Evolutionary conservation across 2,797 vertebrate genomes (phyloP).

Genomic region (Paedocypris micromegethes): DNA sequence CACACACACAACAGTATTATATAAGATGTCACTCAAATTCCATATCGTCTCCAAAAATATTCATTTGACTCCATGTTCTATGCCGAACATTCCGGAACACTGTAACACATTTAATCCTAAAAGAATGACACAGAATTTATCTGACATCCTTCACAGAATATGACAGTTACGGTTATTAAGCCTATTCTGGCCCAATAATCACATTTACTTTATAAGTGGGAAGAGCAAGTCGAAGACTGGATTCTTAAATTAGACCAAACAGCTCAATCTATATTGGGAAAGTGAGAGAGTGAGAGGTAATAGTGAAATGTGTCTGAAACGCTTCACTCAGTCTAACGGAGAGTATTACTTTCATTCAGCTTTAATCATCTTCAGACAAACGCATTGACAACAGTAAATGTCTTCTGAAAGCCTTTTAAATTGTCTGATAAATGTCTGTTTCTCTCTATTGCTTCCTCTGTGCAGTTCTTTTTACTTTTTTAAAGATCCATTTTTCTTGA

Average conservation of each 20-base stretch:
- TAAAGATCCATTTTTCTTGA: too few relatives aligned
- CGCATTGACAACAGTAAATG: constrained; percentile 45
- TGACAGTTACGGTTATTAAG: constrained; percentile 29
- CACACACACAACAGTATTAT: constrained; percentile 10
- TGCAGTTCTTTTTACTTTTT: constrained; percentile 9
- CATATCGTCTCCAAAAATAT: constrained; percentile 7
- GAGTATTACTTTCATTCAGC: constrained; percentile 46
- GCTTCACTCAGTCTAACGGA: constrained; percentile 46
- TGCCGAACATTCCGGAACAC: constrained; percentile 18
- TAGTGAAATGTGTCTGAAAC: constrained; percentile 27
- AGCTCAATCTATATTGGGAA: constrained; percentile 17
- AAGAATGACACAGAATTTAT: constrained; percentile 47
- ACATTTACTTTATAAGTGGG: constrained; percentile 17
- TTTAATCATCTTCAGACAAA: constrained; percentile 46
- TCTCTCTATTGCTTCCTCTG: constrained; percentile 18
- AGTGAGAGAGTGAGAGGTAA: constrained; percentile 15
- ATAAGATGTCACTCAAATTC: constrained; percentile 2
- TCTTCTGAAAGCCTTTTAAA: constrained; percentile 48
- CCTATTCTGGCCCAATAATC: constrained; percentile 27
- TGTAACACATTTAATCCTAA: constrained; percentile 39
- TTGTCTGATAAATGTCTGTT: constrained; percentile 32
- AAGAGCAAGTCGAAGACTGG: constrained; percentile 21
- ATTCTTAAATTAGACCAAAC: constrained; percentile 37
- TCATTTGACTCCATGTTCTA: constrained; percentile 4
- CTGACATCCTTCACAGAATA: constrained; percentile 34